A percentile compares a stretch with the other conserved stretches of the same genome.
Evolutionary conservation across 1,140 invertebrate species (phyloP).

Genomic region (Listronotus bonariensis): DNA sequence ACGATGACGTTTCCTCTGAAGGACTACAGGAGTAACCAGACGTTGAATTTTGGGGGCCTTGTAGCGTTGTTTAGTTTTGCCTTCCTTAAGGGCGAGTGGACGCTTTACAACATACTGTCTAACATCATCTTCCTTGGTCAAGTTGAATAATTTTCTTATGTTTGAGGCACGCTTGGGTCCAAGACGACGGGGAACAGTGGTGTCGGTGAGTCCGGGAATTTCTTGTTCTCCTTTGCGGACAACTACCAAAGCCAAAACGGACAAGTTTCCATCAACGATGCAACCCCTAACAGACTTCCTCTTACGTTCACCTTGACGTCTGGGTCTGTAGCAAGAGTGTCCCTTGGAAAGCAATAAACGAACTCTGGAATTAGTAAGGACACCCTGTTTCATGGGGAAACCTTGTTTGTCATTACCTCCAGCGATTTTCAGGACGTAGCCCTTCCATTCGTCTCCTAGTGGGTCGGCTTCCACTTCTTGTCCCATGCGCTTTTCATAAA

Average conservation of each 20-base stretch:
- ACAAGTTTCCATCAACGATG: constrained; percentile 97
- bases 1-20: constrained; percentile 91
- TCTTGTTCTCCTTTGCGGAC: constrained; percentile 97
- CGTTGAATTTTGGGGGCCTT: constrained; percentile 99
- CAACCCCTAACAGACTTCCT: constrained; percentile 98
- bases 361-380: constrained; percentile 94
- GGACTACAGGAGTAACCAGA: constrained; percentile 90
- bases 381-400: constrained; percentile 99
- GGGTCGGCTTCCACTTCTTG: constrained; percentile 92
- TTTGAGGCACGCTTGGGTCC: constrained; percentile 98
- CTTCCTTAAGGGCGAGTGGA: constrained; percentile 88
- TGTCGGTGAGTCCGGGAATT: constrained; percentile 97
- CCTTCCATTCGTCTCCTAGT: constrained; percentile 99
- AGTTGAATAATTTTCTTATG: constrained; percentile 97
- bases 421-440: constrained; percentile 92
- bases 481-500: constrained; percentile 99
- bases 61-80: constrained; percentile 69
- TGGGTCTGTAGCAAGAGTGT: constrained; percentile 96
- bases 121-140: constrained; percentile 97
- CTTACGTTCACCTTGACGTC: constrained; percentile 94
- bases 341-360: constrained; percentile 94
- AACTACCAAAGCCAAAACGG: constrained; percentile 91
- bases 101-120: constrained; percentile 94
- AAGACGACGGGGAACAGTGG: constrained; percentile 90
- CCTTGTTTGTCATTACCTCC: constrained; percentile 99